Conservation (phyloP, 2,113 vertebrate species). For the Typhlomys cinereus region DNA sequence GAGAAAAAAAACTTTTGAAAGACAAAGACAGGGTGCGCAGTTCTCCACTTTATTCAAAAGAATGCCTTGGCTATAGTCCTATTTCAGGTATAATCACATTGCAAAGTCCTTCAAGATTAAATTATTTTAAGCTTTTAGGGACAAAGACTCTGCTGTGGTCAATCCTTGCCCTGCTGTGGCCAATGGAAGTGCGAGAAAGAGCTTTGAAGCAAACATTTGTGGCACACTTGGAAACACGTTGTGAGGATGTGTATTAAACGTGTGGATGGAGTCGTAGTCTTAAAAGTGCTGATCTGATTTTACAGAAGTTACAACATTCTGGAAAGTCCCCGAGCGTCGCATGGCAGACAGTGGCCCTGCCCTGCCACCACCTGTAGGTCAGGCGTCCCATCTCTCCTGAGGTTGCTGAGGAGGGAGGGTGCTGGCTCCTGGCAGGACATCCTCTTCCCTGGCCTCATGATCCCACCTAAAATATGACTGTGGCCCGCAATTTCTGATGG, state of each 20-base stretch:
- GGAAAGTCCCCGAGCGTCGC: too few relatives aligned
- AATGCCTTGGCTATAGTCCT: not conserved
- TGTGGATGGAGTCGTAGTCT: not conserved
- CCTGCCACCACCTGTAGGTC: too few relatives aligned
- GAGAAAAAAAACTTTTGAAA: not conserved
- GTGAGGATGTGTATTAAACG: not conserved
- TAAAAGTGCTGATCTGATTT: not conserved
- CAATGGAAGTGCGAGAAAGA: not conserved
- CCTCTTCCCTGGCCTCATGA: too few relatives aligned
- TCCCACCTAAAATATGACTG: not conserved
- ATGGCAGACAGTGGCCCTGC: too few relatives aligned
- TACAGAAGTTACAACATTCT: not conserved
- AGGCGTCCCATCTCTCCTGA: too few relatives aligned
- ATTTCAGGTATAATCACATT: not conserved
- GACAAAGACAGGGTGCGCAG: not conserved
- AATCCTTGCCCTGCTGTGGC: not conserved
- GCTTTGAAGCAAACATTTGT: conserved; percentile 8
- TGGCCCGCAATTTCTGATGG: not conserved
- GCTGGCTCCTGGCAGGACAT: not conserved
- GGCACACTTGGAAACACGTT: not conserved
- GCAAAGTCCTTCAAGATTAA: not conserved
- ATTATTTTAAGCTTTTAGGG: not conserved
- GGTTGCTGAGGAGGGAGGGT: not conserved
- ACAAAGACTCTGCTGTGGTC: not conserved
- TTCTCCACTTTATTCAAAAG: not conserved